A percentile compares a stretch with the other conserved stretches of the same genome.
These are phyloP conservation scores for Porites lobata DNA, from an alignment of 92 coral and sea anemone genomes.

Conservation along the genomic window DNA sequence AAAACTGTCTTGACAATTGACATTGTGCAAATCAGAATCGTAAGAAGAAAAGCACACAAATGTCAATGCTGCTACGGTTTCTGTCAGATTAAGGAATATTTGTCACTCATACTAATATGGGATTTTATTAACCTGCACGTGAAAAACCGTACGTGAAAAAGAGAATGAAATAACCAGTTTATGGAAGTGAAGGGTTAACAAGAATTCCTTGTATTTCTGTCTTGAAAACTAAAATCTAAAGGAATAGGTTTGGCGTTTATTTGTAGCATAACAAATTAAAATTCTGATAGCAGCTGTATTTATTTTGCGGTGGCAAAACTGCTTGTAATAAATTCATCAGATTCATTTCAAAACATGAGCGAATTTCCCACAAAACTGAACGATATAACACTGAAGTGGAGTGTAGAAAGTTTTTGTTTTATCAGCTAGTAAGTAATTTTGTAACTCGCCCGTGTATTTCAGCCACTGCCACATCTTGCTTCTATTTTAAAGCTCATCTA, in stretches of 20 bases:
- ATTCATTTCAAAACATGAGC: not conserved
- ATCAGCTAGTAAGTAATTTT: not conserved
- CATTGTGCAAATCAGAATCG: not conserved
- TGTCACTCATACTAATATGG: not conserved
- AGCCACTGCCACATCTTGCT: not conserved
- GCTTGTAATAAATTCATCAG: not conserved
- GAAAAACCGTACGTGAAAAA: not conserved
- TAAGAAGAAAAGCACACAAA: not conserved
- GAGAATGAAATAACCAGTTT: not conserved
- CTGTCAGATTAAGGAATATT: not conserved
- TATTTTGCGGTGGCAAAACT: not conserved
- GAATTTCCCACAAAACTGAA: not conserved
- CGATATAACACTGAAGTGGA: no score
- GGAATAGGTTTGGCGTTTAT: not conserved
- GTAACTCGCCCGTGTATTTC: no score
- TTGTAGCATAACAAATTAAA: not conserved
- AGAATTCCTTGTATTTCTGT: not conserved
- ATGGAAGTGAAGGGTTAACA: not conserved
- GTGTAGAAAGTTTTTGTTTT: no score
- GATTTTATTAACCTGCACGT: not conserved
- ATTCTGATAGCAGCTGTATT: constrained; percentile 34
- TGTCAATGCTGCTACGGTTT: not conserved
- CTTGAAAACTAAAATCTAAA: not conserved
- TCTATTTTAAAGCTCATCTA: not conserved
- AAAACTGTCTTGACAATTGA: not conserved